Evolutionary conservation across 2,888 invertebrate genomes (phyloP).

Genomic region (Exocentrus adspersus): DNA sequence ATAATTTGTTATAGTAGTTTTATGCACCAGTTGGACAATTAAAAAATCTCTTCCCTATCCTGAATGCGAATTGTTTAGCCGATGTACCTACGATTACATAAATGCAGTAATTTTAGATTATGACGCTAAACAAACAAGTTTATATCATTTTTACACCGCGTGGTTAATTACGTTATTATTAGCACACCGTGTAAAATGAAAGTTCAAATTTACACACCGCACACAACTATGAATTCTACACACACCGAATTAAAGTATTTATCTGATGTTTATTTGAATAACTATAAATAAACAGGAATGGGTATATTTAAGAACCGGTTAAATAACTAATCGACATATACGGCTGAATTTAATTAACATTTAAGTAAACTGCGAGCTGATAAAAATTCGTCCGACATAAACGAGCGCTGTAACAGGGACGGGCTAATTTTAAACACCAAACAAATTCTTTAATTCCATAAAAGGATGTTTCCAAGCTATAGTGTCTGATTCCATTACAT

Average conservation of each 20-base stretch:
- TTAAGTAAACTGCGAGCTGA: too few species aligned
- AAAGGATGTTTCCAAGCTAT: too few species aligned
- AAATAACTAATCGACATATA: not conserved
- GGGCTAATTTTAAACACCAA: too few species aligned
- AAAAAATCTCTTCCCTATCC: too few species aligned
- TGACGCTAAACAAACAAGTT: conserved; percentile 15
- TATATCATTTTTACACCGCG: conserved; percentile 13
- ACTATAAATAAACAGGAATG: not conserved
- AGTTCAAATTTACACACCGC: not conserved
- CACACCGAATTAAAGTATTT: not conserved
- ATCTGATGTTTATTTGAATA: not conserved
- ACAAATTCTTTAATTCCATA: too few species aligned
- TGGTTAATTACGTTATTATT: conserved; percentile 12
- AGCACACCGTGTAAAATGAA: conserved; percentile 4
- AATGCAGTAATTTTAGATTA: conserved; percentile 10
- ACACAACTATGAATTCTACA: not conserved
- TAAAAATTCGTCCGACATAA: too few species aligned
- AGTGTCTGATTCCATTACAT: too few species aligned
- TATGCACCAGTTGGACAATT: too few species aligned
- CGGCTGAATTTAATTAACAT: not conserved
- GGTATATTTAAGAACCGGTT: not conserved
- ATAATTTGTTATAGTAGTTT: too few species aligned
- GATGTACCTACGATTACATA: too few species aligned
- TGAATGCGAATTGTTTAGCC: not conserved
- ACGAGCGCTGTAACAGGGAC: too few species aligned